Base-by-base conservation (phyloP, 1,140 invertebrate species). In the Pomacea maculata region DNA sequence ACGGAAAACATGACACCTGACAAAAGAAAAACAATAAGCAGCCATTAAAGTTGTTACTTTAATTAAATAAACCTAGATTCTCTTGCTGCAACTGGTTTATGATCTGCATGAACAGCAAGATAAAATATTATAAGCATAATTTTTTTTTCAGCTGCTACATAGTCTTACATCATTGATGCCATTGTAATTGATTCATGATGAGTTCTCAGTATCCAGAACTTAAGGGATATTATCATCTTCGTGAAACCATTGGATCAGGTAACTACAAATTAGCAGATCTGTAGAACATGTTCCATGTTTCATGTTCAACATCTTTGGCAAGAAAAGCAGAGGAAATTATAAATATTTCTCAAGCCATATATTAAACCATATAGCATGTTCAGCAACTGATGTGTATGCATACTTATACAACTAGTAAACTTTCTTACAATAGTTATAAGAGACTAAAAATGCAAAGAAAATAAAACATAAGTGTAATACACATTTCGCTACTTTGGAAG, bases 191-290 rank as follows among this genome's bases (percentile, higher is more conserved):
- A n/a, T 29, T 34, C 55, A 83, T 61, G 12, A 85, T 83, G 84
- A 85, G 79, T 52, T 86, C 86, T 67, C 80, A 83, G 67, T 90
- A 89, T 81, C 81, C 86, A 55, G 90, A 88, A 70, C 80, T 91
- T 64, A 87, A 86, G 45, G 91, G 91, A 4, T 81, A 88, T 21
- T 96, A 96, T 87, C 94, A 94, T 78, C 87, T 95, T 21, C 93
- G 95, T 83, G 95, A 95, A 89, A 96, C 95, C 6, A 94, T 95
- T 84, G 95, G 95, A 14, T 93, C 93, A 83, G 90, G 90, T 91
- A 85, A 82, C 54, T 65, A 68, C 21, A 52, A 67, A 25, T 19
- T 57, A 55, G 34, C 34, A 45, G 34, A 45, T 45, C 34, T 45
- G 2, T 45, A 45, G 34, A 45, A 1, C 34, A 6, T 45, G 34